phyloP scores from a whole-genome alignment of 1,140 invertebrate species.

The Neocloeon triangulifer region DNA sequence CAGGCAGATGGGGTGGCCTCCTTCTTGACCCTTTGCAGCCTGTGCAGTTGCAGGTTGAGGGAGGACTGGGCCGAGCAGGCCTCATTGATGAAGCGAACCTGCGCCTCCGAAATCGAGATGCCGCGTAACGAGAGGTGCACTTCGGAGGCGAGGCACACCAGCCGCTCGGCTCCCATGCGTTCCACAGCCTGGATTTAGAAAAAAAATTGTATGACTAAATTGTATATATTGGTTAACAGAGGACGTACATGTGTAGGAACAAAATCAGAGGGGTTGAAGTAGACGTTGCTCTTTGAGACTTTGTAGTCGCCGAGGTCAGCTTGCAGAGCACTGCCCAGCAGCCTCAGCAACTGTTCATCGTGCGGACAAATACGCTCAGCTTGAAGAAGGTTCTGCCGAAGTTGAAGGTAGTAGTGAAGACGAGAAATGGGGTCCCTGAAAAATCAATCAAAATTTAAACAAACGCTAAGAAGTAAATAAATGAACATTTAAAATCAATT shows the following conservation, averaged over 20 bases:
- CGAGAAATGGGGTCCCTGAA: conserved; percentile 65
- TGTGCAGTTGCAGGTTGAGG: conserved; percentile 80
- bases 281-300: conserved; percentile 32
- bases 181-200: conserved; percentile 19
- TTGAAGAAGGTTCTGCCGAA: conserved; percentile 59
- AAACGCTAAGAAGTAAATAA: too few species aligned
- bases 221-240: not conserved
- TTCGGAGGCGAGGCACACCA: too few species aligned
- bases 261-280: conserved; percentile 63
- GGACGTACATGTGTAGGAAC: conserved; percentile 30
- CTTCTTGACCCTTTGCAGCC: conserved; percentile 61
- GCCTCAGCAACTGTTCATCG: too few species aligned
- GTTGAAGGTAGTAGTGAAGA: conserved; percentile 82
- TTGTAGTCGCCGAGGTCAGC: conserved; percentile 67
- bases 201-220: conserved; percentile 5
- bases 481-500: too few species aligned
- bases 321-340: conserved; percentile 72
- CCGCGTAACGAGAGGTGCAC: too few species aligned
- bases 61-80: conserved; percentile 56
- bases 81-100: conserved; percentile 65
- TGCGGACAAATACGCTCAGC: too few species aligned
- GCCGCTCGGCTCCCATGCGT: conserved; percentile 34
- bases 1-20: conserved; percentile 46
- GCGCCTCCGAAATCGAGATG: conserved; percentile 34
- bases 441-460: conserved; percentile 10